Conservation (phyloP, 2,113 vertebrate genomes). For the Syngnathoides biaculeatus region DNA sequence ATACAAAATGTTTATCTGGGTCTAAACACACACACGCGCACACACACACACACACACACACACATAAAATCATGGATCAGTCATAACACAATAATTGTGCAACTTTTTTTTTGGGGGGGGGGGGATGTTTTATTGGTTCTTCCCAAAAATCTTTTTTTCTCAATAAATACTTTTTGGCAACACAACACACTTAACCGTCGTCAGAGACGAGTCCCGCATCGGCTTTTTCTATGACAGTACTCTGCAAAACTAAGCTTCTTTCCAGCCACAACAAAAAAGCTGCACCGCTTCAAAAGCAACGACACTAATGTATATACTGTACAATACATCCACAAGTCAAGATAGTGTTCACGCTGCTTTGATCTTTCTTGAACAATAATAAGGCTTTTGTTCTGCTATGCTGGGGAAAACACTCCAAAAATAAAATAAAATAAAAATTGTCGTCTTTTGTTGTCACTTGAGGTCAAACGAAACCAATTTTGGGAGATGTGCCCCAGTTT, state of each 20-base stretch:
- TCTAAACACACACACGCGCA: not conserved
- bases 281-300: conserved; percentile 44
- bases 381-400: conserved; percentile 2
- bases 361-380: conserved; percentile 11
- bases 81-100: too few species aligned
- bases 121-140: conserved; percentile 49
- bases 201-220: conserved; percentile 61
- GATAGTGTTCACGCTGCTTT: conserved; percentile 54
- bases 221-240: conserved; percentile 52
- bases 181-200: conserved; percentile 52
- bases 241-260: conserved; percentile 46
- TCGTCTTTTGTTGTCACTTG: conserved; percentile 13
- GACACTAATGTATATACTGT: conserved; percentile 37
- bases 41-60: not conserved
- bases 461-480: conserved; percentile 42
- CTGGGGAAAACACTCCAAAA: not conserved
- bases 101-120: not conserved
- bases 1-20: not conserved
- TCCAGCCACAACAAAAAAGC: conserved; percentile 46
- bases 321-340: conserved; percentile 52
- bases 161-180: conserved; percentile 41
- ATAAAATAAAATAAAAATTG: not conserved
- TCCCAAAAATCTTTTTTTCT: conserved; percentile 39
- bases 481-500: conserved; percentile 36
- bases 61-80: too few species aligned